These are phyloP conservation scores for Callyntrura sp. DNA, from an alignment of 2,888 invertebrate genomes.

Conservation along the genomic window DNA sequence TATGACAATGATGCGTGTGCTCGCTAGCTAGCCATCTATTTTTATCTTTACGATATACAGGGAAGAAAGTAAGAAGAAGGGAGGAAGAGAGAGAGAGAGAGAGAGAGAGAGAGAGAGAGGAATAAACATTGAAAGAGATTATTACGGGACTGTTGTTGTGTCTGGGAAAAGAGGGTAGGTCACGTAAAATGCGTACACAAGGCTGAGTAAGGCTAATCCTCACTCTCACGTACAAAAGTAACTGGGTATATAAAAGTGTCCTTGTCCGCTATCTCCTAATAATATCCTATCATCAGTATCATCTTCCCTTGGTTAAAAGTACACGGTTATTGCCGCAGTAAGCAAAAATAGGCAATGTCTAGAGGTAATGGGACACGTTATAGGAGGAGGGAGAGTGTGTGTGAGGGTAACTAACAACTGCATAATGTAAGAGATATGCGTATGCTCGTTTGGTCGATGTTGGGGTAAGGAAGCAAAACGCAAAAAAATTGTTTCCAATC, in stretches of 20 bases:
- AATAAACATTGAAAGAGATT: constrained; percentile 31
- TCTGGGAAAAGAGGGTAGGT: constrained; percentile 50
- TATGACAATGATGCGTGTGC: constrained; percentile 13
- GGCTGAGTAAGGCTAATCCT: constrained; percentile 20
- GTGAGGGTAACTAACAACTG: no score
- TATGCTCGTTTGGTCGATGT: no score
- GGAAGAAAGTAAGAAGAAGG: no score
- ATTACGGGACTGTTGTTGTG: constrained; percentile 19
- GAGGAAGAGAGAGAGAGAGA: neutral
- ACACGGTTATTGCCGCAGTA: neutral
- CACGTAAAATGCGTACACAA: constrained; percentile 27
- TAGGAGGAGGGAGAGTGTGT: neutral
- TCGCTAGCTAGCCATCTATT: no score
- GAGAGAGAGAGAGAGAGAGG: neutral
- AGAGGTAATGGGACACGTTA: constrained; percentile 15
- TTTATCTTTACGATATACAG: no score
- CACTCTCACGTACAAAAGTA: neutral
- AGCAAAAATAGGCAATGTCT: no score
- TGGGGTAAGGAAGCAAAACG: neutral
- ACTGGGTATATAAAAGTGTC: neutral
- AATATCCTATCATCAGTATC: neutral
- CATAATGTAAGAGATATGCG: no score
- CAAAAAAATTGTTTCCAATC: constrained; percentile 62
- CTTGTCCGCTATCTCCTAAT: neutral
- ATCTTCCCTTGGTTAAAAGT: neutral